Evolutionary conservation across 2,797 vertebrate species (phyloP).

Genomic region (Amniataba percoides): DNA sequence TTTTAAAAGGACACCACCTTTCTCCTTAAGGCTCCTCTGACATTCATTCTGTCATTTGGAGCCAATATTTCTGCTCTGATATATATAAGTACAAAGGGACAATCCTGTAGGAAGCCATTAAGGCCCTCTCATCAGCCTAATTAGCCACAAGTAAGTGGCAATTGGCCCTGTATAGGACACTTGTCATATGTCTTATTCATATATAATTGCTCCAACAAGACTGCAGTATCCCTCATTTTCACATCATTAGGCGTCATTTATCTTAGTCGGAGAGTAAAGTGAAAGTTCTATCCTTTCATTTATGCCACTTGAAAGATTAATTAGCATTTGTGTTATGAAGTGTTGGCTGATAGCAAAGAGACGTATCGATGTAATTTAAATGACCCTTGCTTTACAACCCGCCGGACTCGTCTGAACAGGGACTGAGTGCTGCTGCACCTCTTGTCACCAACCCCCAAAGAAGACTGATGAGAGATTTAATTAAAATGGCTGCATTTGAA

Average conservation of each 20-base stretch:
- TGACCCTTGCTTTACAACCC: slow-evolving; percentile 32
- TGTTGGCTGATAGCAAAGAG: slow-evolving; percentile 40
- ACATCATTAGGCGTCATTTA: slow-evolving; percentile 71
- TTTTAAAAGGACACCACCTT: slow-evolving; percentile 42
- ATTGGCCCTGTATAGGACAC: slow-evolving; percentile 65
- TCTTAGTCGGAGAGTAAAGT: slow-evolving; percentile 54
- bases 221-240: slow-evolving; percentile 71
- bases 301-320: slow-evolving; percentile 67
- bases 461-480: slow-evolving; percentile 65
- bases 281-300: slow-evolving; percentile 62
- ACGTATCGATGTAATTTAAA: slow-evolving; percentile 35
- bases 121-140: slow-evolving; percentile 69
- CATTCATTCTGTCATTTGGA: slow-evolving; percentile 43
- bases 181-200: slow-evolving; percentile 74
- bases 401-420: slow-evolving; percentile 21
- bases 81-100: slow-evolving; percentile 38
- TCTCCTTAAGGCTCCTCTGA: slow-evolving; percentile 43
- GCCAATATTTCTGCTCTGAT: slow-evolving; percentile 42
- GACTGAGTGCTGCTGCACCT: slow-evolving; percentile 16
- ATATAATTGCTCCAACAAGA: slow-evolving; percentile 72
- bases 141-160: slow-evolving; percentile 77
- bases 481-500: slow-evolving; percentile 61
- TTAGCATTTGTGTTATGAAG: slow-evolving; percentile 52
- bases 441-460: slow-evolving; percentile 35
- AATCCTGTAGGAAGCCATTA: slow-evolving; percentile 73